Conservation (phyloP, 2,113 vertebrate genomes). For the Triplophysa tibetana region DNA sequence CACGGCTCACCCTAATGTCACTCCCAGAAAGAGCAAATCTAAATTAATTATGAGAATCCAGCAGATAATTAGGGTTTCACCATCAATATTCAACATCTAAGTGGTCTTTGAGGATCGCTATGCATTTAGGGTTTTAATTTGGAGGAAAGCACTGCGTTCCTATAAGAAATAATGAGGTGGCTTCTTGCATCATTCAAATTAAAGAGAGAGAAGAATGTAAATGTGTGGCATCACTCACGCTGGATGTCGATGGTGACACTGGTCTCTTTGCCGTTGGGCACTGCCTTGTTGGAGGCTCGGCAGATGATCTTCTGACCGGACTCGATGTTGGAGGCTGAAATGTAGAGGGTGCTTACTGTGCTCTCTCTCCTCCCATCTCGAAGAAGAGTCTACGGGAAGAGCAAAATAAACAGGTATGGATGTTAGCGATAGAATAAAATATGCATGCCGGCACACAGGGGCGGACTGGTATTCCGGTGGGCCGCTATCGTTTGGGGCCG, state of each 20-base stretch:
- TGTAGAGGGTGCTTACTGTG: conserved; percentile 91
- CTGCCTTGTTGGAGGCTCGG: conserved; percentile 92
- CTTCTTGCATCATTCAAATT: neutral
- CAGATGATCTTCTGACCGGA: conserved; percentile 92
- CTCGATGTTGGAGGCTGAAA: conserved; percentile 89
- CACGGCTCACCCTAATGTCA: no score
- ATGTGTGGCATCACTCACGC: conserved; percentile 77
- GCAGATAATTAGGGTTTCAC: neutral
- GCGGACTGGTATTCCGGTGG: no score
- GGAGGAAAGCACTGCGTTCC: conserved; percentile 26
- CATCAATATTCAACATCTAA: neutral
- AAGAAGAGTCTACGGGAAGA: conserved; percentile 80
- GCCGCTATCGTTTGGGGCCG: no score
- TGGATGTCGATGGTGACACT: conserved; percentile 96
- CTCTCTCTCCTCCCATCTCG: conserved; percentile 90
- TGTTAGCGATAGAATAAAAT: no score
- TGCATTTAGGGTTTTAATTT: no score
- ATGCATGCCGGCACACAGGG: no score
- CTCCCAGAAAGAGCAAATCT: conserved; percentile 1
- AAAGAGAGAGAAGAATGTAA: neutral
- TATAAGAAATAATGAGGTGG: conserved; percentile 21
- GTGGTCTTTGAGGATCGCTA: neutral
- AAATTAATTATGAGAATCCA: neutral
- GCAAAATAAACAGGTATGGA: neutral
- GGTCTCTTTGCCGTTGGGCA: conserved; percentile 92